Evolutionary conservation across 2,888 invertebrate species (phyloP).

Genomic region (Clitarchus hookeri): DNA sequence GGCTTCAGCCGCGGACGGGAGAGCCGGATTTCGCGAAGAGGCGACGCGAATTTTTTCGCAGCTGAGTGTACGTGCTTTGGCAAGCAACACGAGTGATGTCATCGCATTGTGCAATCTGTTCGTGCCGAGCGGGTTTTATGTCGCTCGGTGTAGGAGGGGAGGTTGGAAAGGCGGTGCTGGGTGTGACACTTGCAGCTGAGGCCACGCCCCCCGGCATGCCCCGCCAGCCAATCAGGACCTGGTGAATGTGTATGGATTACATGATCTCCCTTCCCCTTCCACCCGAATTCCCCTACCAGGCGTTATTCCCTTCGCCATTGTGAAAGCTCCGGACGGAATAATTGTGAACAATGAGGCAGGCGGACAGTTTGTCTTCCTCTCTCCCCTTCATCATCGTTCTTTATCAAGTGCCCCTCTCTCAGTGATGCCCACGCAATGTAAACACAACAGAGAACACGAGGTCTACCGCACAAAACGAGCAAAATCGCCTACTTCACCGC

Average conservation of each 20-base stretch:
- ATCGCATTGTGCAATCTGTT: conserved; percentile 2
- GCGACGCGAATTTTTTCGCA: too few relatives aligned
- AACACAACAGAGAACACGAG: too few relatives aligned
- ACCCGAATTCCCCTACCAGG: too few relatives aligned
- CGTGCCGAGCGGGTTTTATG: neutral
- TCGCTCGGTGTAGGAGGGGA: too few relatives aligned
- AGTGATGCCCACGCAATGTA: too few relatives aligned
- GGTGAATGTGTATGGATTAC: neutral
- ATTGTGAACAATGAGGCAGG: neutral
- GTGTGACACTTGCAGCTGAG: neutral
- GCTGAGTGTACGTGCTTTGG: neutral
- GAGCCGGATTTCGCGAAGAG: too few relatives aligned
- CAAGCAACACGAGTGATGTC: neutral
- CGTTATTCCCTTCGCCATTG: neutral
- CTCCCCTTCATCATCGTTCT: neutral
- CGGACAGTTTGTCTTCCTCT: neutral
- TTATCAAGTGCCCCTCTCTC: neutral
- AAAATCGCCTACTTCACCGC: too few relatives aligned
- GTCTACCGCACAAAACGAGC: too few relatives aligned
- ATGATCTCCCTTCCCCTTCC: neutral
- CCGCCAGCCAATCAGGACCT: neutral
- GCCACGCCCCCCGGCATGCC: neutral
- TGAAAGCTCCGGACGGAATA: neutral
- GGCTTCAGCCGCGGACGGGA: too few relatives aligned
- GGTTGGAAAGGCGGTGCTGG: neutral